Percentiles rank a stretch among this genome's conserved stretches.
These are phyloP conservation scores for Cinclus cinclus DNA, from an alignment of 2,113 vertebrate genomes.

Conservation along the genomic window DNA sequence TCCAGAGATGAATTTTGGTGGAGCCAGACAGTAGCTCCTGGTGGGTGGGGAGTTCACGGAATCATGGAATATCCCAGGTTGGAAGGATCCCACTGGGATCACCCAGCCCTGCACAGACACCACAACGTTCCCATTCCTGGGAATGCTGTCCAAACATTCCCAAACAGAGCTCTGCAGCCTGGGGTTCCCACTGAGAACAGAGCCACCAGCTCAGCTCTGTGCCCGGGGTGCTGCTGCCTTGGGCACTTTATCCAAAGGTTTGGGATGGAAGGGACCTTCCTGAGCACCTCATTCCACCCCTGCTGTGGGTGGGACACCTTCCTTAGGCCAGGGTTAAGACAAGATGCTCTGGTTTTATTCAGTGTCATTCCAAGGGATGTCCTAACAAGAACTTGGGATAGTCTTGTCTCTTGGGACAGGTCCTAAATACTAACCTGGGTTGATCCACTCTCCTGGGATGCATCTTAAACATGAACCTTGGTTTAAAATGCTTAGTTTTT, in stretches of 20 bases:
- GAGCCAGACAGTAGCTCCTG: background rate
- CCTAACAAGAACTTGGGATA: background rate
- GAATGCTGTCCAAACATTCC: background rate
- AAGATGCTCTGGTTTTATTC: background rate
- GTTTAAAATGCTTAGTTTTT: background rate
- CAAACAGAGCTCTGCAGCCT: background rate
- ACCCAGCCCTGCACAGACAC: background rate
- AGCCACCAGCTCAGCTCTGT: background rate
- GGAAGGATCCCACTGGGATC: background rate
- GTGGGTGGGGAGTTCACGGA: background rate
- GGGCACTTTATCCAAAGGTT: background rate
- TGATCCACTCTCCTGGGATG: background rate
- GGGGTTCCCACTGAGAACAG: background rate
- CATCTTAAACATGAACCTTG: no score
- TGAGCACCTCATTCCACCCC: background rate
- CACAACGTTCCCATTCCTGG: no score
- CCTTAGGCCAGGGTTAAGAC: no score
- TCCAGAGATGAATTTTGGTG: no score
- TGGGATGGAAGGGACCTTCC: background rate
- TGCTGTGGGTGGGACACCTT: background rate
- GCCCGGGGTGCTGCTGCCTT: fast-evolving
- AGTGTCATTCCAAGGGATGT: background rate
- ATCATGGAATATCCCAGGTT: background rate
- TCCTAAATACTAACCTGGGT: fast-evolving
- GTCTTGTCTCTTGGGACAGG: no score